A percentile compares a stretch with the other conserved stretches of the same genome.
These are phyloP conservation scores for Spondyliosoma cantharus DNA, from an alignment of 2,797 vertebrate species.

Conservation along the genomic window DNA sequence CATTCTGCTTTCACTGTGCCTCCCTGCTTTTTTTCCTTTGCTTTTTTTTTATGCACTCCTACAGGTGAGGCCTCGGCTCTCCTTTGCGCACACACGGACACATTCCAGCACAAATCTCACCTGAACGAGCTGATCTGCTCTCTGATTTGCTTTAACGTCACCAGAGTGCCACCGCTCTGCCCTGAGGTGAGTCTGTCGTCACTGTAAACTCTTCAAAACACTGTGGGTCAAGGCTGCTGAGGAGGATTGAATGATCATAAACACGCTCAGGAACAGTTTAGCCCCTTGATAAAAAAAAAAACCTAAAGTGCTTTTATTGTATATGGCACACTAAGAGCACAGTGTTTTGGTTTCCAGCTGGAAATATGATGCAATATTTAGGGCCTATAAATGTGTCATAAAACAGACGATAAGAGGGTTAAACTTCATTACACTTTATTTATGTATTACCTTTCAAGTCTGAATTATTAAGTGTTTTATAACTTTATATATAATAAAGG, in stretches of 20 bases:
- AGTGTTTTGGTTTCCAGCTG: neutral
- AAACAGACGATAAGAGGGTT: neutral
- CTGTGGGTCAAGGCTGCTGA: neutral
- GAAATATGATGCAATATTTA: neutral
- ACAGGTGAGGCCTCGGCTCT: constrained; percentile 73
- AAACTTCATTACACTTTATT: neutral
- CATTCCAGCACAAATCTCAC: constrained; percentile 61
- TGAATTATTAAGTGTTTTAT: neutral
- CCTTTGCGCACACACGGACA: constrained; percentile 2
- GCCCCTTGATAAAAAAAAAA: neutral
- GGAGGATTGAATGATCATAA: neutral
- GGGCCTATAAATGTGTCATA: neutral
- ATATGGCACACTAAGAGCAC: neutral
- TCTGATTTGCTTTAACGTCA: neutral
- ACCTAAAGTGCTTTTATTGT: neutral
- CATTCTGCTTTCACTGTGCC: constrained; percentile 48
- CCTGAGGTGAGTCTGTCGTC: neutral
- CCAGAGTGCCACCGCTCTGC: neutral
- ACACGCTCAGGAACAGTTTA: neutral
- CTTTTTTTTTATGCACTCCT: constrained; percentile 26
- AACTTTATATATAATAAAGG: no score
- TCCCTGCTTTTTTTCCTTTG: constrained; percentile 26
- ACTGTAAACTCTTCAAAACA: neutral
- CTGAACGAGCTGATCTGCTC: neutral
- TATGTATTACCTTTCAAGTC: neutral